Base-by-base conservation (phyloP, 2,113 vertebrate genomes). In the Poeciliopsis occidentalis region DNA sequence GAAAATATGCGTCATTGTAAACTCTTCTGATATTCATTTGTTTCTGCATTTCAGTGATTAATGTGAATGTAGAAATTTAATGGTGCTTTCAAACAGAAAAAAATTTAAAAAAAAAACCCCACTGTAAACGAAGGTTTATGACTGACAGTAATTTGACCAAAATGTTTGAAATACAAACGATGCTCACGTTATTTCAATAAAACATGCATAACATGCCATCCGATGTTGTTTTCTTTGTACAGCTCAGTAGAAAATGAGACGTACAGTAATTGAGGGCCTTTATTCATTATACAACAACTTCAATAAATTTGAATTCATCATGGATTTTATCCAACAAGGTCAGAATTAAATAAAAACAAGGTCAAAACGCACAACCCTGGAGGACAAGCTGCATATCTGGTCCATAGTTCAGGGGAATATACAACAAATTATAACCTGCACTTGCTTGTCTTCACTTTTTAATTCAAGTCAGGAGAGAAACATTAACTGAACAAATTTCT, bases 161-260 rank as follows among this genome's bases (percentile, higher is more conserved):
- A 64, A 61, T 86, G 63, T 80, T 75, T 71, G 24, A 75, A 78
- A 62, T 34, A 44, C 62, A 68, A 63, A 32, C 87, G 73, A 24
- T 24, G 51, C 72, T 85, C 27, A 63, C 31, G 68, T 15, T 67
- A 44, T 75, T 76, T 82, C 41, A 91, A 87, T 89, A 91, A 89
- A 92, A 73, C 73, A 80, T 76, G 37, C 60, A 67, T 60, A 66
- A 26, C 80, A 83, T 8, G 22, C 64, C 70, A 60, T 39, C 26
- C 60, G 30, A 27, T 79, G 41, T 81, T 1, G 3, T 73, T 73
- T 27, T 26, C 1, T 1, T 24, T 60, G 8, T 26, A n/a, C 22
- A 73, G 30, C 75, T 80, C 8, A 11, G 24, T 0, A 22, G 22
- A 34, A 32, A 64, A 57, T 17, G 17, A 19, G 24, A 24, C 2